Percentiles rank a stretch among this genome's conserved stretches.
These are phyloP conservation scores for Drosophila fuyamai DNA, from an alignment of 1,140 invertebrate genomes.

Conservation along the genomic window DNA sequence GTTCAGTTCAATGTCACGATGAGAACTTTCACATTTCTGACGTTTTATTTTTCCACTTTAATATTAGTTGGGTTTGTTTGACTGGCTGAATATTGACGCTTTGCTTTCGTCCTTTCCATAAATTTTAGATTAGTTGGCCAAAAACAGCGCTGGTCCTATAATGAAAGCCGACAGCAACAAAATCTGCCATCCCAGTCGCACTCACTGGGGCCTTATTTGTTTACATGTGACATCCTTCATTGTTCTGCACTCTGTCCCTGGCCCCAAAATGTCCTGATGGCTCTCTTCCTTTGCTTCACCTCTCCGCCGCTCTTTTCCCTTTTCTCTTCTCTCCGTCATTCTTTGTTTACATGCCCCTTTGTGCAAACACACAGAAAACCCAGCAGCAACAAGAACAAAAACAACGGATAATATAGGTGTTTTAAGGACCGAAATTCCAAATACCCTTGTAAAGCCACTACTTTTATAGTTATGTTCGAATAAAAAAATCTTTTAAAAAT, in stretches of 20 bases:
- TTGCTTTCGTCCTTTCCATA: slow-evolving; percentile 66
- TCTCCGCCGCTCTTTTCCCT: slow-evolving; percentile 1
- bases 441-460: slow-evolving; percentile 3
- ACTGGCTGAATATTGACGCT: slow-evolving; percentile 62
- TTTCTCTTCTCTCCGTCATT: slow-evolving; percentile 8
- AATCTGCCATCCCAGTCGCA: slow-evolving; percentile 3
- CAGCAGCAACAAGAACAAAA: slow-evolving; percentile 50
- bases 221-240: slow-evolving; percentile 73
- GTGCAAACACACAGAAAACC: slow-evolving; percentile 61
- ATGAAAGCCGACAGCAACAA: slow-evolving; percentile 37
- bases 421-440: slow-evolving; percentile 4
- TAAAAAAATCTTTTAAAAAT: too few relatives aligned
- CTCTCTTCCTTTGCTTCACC: slow-evolving; percentile 24
- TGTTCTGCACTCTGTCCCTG: slow-evolving; percentile 66
- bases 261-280: slow-evolving; percentile 70
- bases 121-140: slow-evolving; percentile 75
- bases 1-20: slow-evolving; percentile 19
- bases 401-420: slow-evolving; percentile 16
- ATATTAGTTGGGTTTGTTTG: slow-evolving; percentile 23
- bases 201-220: slow-evolving; percentile 41
- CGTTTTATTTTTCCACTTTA: slow-evolving; percentile 20
- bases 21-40: slow-evolving; percentile 16
- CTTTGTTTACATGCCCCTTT: slow-evolving; percentile 74
- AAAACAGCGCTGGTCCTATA: slow-evolving; percentile 39
- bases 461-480: too few relatives aligned